These are phyloP conservation scores for Montipora sp. DNA, from an alignment of 64 coral and sea anemone species.

Conservation along the genomic window DNA sequence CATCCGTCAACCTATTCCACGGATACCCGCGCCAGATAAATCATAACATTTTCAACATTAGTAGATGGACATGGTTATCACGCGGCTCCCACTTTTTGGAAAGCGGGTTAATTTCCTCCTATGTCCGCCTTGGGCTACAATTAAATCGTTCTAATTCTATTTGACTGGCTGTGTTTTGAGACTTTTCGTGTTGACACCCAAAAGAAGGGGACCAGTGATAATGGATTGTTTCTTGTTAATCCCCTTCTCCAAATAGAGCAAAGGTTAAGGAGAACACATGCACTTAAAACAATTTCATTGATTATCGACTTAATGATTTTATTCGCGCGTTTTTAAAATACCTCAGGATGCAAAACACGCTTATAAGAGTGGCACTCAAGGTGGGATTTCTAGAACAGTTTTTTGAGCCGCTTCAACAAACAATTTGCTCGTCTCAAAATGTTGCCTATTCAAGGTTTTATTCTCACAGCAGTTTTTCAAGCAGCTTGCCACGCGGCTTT, in stretches of 20 bases:
- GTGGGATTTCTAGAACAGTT: not conserved
- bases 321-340: slow-evolving; percentile 22
- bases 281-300: slow-evolving; percentile 21
- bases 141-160: too few species aligned
- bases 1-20: not conserved
- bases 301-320: slow-evolving; percentile 12
- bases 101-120: not conserved
- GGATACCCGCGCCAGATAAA: not conserved
- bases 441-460: not conserved
- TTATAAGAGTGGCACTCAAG: not conserved
- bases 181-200: not conserved
- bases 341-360: not conserved
- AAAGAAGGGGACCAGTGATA: not conserved
- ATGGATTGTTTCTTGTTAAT: slow-evolving; percentile 23
- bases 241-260: slow-evolving; percentile 8
- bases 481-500: not conserved
- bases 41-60: not conserved
- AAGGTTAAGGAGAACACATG: slow-evolving; percentile 26
- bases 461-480: not conserved
- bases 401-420: not conserved
- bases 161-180: too few species aligned
- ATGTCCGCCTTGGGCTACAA: not conserved
- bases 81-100: not conserved
- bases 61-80: not conserved
- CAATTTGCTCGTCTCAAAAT: not conserved